Percentiles rank a stretch among this genome's conserved stretches.
These are phyloP conservation scores for Bombus consobrinus DNA, from an alignment of 1,140 invertebrate genomes.

Conservation along the genomic window DNA sequence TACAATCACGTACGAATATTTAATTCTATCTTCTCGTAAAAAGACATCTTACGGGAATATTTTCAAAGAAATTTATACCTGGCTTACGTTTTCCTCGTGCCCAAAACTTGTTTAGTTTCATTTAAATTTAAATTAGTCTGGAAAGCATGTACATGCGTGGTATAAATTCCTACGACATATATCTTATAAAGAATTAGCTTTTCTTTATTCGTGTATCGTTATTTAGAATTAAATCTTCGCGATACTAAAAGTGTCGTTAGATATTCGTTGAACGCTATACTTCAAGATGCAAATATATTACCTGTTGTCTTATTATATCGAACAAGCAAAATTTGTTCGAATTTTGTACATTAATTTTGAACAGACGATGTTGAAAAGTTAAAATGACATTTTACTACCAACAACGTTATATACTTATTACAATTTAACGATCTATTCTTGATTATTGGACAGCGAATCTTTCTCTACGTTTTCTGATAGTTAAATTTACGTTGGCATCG, in stretches of 20 bases:
- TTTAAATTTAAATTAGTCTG: constrained; percentile 21
- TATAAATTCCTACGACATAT: neutral
- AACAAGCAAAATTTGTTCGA: neutral
- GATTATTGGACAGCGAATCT: neutral
- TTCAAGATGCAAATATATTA: too few species aligned
- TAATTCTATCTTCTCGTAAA: neutral
- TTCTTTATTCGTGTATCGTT: neutral
- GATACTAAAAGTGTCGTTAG: neutral
- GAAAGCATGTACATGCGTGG: neutral
- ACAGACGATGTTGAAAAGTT: neutral
- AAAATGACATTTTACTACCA: neutral
- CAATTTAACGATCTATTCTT: neutral
- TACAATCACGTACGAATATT: neutral
- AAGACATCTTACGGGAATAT: neutral
- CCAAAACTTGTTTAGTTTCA: neutral
- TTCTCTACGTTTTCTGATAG: too few species aligned
- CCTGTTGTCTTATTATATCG: too few species aligned
- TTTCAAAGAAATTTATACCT: neutral
- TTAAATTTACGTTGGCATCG: neutral
- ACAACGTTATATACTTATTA: too few species aligned
- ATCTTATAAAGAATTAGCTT: neutral
- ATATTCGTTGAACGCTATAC: too few species aligned
- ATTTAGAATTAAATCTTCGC: neutral
- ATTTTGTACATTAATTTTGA: neutral
- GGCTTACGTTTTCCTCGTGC: neutral